Base-by-base conservation (phyloP, 2,888 invertebrate genomes). In the Enchytraeus crypticus region DNA sequence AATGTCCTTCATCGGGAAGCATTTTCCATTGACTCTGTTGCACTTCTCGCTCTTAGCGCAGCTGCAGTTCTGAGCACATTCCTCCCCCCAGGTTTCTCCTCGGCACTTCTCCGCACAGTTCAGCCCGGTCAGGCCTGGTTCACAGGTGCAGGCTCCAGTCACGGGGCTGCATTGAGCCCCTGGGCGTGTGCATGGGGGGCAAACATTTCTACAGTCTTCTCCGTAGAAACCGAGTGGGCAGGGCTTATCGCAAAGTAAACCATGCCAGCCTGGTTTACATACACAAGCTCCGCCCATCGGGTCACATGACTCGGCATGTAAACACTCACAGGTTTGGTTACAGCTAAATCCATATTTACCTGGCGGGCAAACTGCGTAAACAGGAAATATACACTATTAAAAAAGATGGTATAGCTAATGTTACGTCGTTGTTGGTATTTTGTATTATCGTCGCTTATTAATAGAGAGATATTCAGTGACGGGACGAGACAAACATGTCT, bases 201-300 rank as follows among this genome's bases (percentile, higher is more conserved):
- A n/a, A n/a, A n/a, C n/a, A n/a, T n/a, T n/a, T n/a, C n/a, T 51
- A 63, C 76, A 77, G 59, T 70, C 69, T 26, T 56, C 59, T 4
- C 66, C 66, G 27, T 57, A 62, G 21, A 51, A 34, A n/a, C 63
- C 63, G 33, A 61, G 63, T 29, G 63, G 54, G 38, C 63, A 63
- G 18, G 63, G 60, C 60, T 72, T 82, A 71, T 87, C 85, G 77
- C 93, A 95, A 57, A 83, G 82, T 59, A 83, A 79, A n/a, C 92
- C 92, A 54, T 68, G 72, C 51, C 68, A 72, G 3, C 81, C 81
- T 21, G 74, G 69, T 3, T 71, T 69, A 63, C 81, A 81, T 5
- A 46, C 61, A 65, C 79, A 81, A 54, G 62, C 68, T 26, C 79
- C 80, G 43, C 73, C 74, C 69, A 72, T 67, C 1, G 72, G 72